These are phyloP conservation scores for Morone saxatilis DNA, from an alignment of 2,113 vertebrate genomes.

Conservation along the genomic window DNA sequence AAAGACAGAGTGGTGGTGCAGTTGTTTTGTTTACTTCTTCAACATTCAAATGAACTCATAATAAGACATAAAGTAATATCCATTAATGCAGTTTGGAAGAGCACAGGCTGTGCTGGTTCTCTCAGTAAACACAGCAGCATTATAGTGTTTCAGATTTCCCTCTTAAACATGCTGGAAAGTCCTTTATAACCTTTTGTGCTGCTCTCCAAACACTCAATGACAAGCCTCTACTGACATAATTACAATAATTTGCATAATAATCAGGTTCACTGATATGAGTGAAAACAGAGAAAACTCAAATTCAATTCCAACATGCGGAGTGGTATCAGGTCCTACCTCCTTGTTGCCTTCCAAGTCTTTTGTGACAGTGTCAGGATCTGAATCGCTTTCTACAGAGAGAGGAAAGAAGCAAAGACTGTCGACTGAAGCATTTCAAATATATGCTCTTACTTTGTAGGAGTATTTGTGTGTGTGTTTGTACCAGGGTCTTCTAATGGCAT, in stretches of 20 bases:
- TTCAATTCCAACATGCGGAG: not conserved
- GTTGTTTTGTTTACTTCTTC: not conserved
- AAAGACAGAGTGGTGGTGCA: not conserved
- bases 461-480: constrained; percentile 72
- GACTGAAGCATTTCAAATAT: not conserved
- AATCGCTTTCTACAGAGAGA: constrained; percentile 72
- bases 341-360: constrained; percentile 54
- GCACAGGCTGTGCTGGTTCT: not conserved
- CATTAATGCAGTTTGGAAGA: not conserved
- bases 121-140: not conserved
- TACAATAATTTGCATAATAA: constrained; percentile 62
- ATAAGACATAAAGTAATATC: not conserved
- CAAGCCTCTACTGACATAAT: constrained; percentile 33
- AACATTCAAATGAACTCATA: not conserved
- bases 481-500: constrained; percentile 93
- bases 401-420: not conserved
- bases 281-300: not conserved
- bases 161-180: constrained; percentile 10
- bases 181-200: not conserved
- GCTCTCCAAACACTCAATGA: constrained; percentile 21
- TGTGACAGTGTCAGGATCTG: constrained; percentile 56
- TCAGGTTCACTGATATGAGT: constrained; percentile 29
- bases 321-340: constrained; percentile 71
- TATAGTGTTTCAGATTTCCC: not conserved
- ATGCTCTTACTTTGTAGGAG: not conserved